phyloP scores from a whole-genome alignment of 2,113 vertebrate genomes.

The Gymnocephalus cernua region DNA sequence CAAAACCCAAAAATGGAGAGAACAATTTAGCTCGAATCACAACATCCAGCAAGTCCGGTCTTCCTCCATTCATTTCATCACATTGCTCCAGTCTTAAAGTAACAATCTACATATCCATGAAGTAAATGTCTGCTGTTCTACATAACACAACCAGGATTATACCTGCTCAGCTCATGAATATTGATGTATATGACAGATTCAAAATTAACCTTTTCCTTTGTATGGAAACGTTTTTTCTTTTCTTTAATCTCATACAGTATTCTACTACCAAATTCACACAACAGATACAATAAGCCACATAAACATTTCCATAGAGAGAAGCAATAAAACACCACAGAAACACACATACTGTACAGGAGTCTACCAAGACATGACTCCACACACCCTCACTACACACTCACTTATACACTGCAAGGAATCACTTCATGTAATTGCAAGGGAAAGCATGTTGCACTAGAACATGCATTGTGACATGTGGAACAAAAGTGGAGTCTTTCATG shows the following conservation, averaged over 20 bases:
- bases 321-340: background rate
- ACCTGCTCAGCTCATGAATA: background rate
- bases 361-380: background rate
- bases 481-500: constrained; percentile 61
- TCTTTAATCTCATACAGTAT: background rate
- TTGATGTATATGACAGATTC: constrained; percentile 13
- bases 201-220: background rate
- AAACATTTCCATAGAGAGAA: background rate
- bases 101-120: background rate
- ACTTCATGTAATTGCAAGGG: constrained; percentile 32
- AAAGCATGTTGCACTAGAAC: constrained; percentile 15
- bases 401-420: background rate
- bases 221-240: background rate
- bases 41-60: constrained; percentile 1
- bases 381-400: background rate
- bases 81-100: background rate
- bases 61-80: background rate
- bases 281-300: background rate
- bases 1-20: constrained; percentile 32
- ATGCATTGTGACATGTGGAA: constrained; percentile 50
- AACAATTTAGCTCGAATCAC: constrained; percentile 26
- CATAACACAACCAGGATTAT: constrained; percentile 3
- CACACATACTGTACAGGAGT: background rate
- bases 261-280: background rate
- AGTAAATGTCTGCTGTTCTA: background rate